Evolutionary conservation across 1,140 invertebrate species (phyloP), one percentile per base, ranked within the genome.

Genomic region (Euwallacea fornicatus): DNA sequence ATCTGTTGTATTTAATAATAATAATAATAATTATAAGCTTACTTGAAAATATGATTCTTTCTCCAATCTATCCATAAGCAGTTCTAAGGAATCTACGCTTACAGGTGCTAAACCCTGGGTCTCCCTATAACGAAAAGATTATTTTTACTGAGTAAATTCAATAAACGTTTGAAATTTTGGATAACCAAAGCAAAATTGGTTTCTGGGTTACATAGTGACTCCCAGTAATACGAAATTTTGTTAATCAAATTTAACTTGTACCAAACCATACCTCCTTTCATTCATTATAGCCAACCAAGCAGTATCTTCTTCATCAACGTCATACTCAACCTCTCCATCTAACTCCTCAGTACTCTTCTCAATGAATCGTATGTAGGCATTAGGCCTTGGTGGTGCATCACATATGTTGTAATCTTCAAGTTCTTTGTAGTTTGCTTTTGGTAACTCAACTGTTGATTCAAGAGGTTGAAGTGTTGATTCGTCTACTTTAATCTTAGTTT

Each of bases 11-110:
- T 11, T 50, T 50, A 50, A 2, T 50, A 50, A 2, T 50, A 50
- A 50, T 11, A 50, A 50, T 13, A 50, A 50, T 13, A 50, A 6
- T 50, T 50, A 43, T 43, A 62, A 64, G 50, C n/a, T 60, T 78
- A 89, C 88, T 78, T 95, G 94, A 82, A 98, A 98, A 82, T 96
- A 97, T 1, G 95, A 98, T 83, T 98, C 96, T 82, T 98, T 99
- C 80, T 99, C 97, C 71, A 99, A 84, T 69, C 96, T 86, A 84
- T 99, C 97, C 95, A 98, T 98, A 7, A 98, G 82, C 2, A 97
- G 81, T 83, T 98, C 97, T 83, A 99, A 91, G 0, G 89, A 92
- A 78, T 97, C 93, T 42, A 93, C 88, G 62, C 89, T 88, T n/a
- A 97, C 89, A 3, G 87, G 81, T 11, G 84, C 86, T 6, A 95